These are phyloP conservation scores for Zootoca vivipara DNA, from an alignment of 2,113 vertebrate species.

Conservation along the genomic window DNA sequence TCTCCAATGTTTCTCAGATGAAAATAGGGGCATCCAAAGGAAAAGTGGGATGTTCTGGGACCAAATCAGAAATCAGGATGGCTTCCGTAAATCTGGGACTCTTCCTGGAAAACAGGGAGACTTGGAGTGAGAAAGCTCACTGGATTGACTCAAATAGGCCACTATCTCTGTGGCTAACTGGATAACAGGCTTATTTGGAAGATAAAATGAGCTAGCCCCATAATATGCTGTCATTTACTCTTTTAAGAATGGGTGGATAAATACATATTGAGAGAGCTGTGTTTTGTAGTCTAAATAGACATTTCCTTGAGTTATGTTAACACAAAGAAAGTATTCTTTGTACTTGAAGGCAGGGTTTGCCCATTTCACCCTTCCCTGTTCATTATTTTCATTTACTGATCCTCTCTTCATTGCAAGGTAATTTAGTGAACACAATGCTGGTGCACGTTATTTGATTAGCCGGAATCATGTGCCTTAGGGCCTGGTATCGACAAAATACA, in stretches of 20 bases:
- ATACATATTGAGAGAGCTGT: background rate
- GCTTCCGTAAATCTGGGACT: too few species aligned
- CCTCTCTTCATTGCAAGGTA: background rate
- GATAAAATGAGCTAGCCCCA: background rate
- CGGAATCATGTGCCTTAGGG: background rate
- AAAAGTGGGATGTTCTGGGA: too few species aligned
- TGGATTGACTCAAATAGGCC: background rate
- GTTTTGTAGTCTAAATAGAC: background rate
- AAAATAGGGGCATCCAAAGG: too few species aligned
- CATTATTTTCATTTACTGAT: conserved; percentile 7
- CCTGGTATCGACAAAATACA: background rate
- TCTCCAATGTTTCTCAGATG: too few species aligned
- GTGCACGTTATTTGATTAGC: background rate
- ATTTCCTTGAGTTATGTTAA: background rate
- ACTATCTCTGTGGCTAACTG: background rate
- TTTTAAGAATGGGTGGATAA: background rate
- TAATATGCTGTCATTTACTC: background rate
- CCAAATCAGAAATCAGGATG: too few species aligned
- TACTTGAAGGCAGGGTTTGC: rapidly evolving
- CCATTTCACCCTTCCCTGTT: background rate
- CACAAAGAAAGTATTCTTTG: background rate
- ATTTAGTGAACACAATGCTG: conserved; percentile 22
- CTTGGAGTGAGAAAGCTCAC: background rate
- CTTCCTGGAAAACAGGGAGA: too few species aligned
- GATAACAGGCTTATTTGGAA: background rate